phyloP scores from a whole-genome alignment of 2,113 vertebrate genomes.

The Pelecanus crispus region DNA sequence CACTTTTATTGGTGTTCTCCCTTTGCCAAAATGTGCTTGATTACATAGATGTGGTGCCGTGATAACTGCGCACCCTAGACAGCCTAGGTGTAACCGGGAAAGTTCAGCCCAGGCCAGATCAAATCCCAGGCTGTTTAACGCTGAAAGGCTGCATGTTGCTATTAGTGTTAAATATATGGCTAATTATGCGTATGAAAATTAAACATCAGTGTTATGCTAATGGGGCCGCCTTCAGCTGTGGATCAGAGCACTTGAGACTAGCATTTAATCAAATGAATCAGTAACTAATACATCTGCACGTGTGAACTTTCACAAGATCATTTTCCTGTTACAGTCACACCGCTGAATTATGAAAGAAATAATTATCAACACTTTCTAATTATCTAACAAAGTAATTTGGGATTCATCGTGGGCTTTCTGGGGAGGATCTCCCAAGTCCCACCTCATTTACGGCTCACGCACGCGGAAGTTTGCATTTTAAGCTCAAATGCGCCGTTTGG shows the following conservation, averaged over 20 bases:
- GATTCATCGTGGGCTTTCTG: constrained; percentile 67
- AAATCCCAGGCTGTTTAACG: constrained; percentile 78
- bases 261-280: constrained; percentile 94
- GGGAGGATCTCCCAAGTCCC: constrained; percentile 58
- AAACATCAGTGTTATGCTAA: constrained; percentile 99
- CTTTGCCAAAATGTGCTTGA: constrained; percentile 72
- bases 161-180: constrained; percentile 98
- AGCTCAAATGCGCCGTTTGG: background rate
- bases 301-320: constrained; percentile 83
- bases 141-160: constrained; percentile 85
- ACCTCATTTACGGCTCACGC: constrained; percentile 41
- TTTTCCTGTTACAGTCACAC: constrained; percentile 72
- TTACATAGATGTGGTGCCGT: constrained; percentile 61
- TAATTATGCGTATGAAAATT: constrained; percentile 99
- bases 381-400: constrained; percentile 77
- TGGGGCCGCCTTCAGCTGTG: constrained; percentile 89
- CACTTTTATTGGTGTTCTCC: constrained; percentile 70
- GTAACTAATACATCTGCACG: constrained; percentile 87
- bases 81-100: constrained; percentile 65
- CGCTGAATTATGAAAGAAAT: constrained; percentile 78
- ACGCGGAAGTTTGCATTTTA: constrained; percentile 30
- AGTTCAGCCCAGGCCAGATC: constrained; percentile 82
- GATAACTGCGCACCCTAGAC: constrained; percentile 65
- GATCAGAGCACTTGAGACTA: constrained; percentile 88
- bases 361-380: constrained; percentile 81